Evolutionary conservation across 2,113 vertebrate genomes (phyloP).

Genomic region (Pyxicephalus adspersus): DNA sequence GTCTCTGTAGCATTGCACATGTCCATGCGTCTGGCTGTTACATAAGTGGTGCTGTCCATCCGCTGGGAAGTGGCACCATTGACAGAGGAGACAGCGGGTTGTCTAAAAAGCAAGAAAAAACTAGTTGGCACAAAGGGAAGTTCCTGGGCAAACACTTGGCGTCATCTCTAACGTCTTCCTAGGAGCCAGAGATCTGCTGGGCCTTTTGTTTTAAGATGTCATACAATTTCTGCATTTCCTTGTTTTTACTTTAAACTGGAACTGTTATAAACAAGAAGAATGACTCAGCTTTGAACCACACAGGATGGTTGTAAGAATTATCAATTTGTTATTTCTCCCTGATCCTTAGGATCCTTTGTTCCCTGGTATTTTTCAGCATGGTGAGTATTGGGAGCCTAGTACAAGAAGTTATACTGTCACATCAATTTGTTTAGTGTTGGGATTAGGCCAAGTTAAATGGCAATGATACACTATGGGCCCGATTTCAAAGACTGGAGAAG

Average conservation of each 20-base stretch:
- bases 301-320: too few relatives aligned
- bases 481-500: too few relatives aligned
- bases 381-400: too few relatives aligned
- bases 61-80: background rate
- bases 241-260: background rate
- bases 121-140: slow-evolving; percentile 7
- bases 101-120: slow-evolving; percentile 6
- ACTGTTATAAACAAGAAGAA: background rate
- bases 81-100: background rate
- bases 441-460: too few relatives aligned
- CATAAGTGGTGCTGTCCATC: background rate
- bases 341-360: too few relatives aligned
- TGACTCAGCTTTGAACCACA: background rate
- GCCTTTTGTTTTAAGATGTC: background rate
- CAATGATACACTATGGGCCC: too few relatives aligned
- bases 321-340: too few relatives aligned
- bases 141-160: background rate
- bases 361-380: too few relatives aligned
- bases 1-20: too few relatives aligned
- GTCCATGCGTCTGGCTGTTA: background rate
- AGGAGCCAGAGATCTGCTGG: slow-evolving; percentile 2
- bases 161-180: background rate
- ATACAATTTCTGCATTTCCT: background rate
- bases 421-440: too few relatives aligned
- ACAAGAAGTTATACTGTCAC: too few relatives aligned